Conservation (phyloP, 2,113 vertebrate genomes). For the Symphodus melops region DNA sequence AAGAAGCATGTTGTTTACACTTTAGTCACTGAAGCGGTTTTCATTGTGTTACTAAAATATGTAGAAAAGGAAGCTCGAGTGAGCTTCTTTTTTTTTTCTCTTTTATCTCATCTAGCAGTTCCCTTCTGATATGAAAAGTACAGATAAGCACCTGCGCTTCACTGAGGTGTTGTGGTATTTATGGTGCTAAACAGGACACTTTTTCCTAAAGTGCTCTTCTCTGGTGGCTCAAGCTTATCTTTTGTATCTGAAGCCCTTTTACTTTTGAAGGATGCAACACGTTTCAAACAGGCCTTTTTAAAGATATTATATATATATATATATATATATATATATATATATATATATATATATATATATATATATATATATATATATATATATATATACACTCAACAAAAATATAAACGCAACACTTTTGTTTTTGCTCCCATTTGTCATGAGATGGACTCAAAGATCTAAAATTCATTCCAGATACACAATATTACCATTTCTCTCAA, state of each 20-base stretch:
- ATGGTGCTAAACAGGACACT: background rate
- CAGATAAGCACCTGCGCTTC: background rate
- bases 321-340: no score
- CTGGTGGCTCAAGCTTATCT: background rate
- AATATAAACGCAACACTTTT: no score
- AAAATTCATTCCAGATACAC: no score
- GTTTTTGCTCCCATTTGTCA: no score
- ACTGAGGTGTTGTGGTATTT: background rate
- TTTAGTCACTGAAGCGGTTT: background rate
- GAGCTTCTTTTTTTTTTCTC: background rate
- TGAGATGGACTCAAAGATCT: no score
- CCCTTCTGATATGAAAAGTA: background rate
- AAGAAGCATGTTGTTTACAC: background rate
- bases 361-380: no score
- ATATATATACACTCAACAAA: no score
- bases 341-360: no score
- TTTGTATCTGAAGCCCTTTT: background rate
- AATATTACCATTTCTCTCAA: no score
- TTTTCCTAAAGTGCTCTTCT: background rate
- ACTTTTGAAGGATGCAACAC: background rate
- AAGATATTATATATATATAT: background rate
- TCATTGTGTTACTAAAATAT: background rate
- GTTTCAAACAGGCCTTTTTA: background rate
- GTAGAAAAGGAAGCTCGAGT: background rate
- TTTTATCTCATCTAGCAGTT: background rate